Percentiles rank a stretch among this genome's conserved stretches.
These are phyloP conservation scores for Protomyctophum bolini DNA, from an alignment of 2,113 vertebrate genomes.

Conservation along the genomic window DNA sequence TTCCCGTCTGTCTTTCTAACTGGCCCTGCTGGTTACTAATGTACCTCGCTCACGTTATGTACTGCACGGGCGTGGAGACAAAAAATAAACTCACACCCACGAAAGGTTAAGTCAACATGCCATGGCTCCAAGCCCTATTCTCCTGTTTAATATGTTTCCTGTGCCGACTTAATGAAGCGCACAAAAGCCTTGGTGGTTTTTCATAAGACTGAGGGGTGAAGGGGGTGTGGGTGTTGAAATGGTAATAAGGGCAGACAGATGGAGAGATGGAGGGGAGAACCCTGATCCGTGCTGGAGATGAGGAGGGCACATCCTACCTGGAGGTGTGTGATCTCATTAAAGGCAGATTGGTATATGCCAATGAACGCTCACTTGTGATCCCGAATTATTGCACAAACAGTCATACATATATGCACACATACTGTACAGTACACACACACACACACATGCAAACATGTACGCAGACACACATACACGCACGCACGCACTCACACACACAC, in stretches of 20 bases:
- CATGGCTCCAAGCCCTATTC: constrained; percentile 91
- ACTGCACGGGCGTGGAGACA: constrained; percentile 58
- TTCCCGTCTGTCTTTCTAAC: constrained; percentile 43
- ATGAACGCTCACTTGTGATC: constrained; percentile 89
- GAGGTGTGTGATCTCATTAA: constrained; percentile 98
- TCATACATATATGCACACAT: background rate
- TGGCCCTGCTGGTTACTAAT: constrained; percentile 52
- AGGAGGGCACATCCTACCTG: constrained; percentile 80
- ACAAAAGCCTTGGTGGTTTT: constrained; percentile 95
- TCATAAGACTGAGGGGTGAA: constrained; percentile 90
- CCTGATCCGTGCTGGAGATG: constrained; percentile 56
- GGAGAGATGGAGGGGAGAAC: constrained; percentile 67
- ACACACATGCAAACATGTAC: constrained; percentile 14
- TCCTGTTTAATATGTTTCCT: constrained; percentile 99
- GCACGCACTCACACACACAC: constrained; percentile 22
- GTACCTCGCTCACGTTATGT: constrained; percentile 62
- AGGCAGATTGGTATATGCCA: constrained; percentile 94
- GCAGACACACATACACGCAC: constrained; percentile 8
- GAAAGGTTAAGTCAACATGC: constrained; percentile 99
- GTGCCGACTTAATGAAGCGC: constrained; percentile 99
- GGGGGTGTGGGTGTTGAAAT: constrained; percentile 87
- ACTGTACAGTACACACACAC: background rate
- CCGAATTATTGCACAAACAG: constrained; percentile 85
- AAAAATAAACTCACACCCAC: constrained; percentile 74
- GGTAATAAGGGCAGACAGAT: constrained; percentile 91